These are phyloP conservation scores for Psix sp. DNA, from an alignment of 1,140 invertebrate genomes.

Conservation along the genomic window DNA sequence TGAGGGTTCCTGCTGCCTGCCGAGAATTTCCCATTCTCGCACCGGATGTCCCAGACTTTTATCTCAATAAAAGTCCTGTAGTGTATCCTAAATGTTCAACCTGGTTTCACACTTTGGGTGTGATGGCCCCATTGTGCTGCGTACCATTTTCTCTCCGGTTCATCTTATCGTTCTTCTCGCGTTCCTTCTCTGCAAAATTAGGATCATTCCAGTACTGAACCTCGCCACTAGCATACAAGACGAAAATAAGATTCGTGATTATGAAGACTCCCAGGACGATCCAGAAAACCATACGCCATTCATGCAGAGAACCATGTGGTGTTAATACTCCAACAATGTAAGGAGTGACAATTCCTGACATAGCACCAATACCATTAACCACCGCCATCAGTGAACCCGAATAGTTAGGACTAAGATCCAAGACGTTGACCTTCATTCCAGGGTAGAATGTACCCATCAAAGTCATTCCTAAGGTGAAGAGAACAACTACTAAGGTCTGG, in stretches of 20 bases:
- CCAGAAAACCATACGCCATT: conserved; percentile 92
- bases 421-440: conserved; percentile 87
- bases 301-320: conserved; percentile 82
- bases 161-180: conserved; percentile 26
- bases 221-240: conserved; percentile 84
- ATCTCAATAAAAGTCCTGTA: no score
- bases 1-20: no score
- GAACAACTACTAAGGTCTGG: conserved; percentile 79
- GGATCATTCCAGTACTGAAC: conserved; percentile 84
- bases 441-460: conserved; percentile 87
- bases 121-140: conserved; percentile 9
- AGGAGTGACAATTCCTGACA: conserved; percentile 88
- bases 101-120: conserved; percentile 21
- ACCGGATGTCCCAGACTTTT: no score
- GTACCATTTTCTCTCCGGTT: conserved; percentile 2
- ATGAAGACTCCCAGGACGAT: conserved; percentile 85
- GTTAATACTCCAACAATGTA: conserved; percentile 87
- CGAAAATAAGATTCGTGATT: conserved; percentile 85
- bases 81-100: no score
- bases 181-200: conserved; percentile 42
- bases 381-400: conserved; percentile 90
- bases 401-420: conserved; percentile 90
- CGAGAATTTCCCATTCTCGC: no score
- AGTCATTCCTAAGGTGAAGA: conserved; percentile 85
- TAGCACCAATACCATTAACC: conserved; percentile 88